Evolutionary conservation across 2,113 vertebrate species (phyloP).

Genomic region (Pangasianodon hypophthalmus): DNA sequence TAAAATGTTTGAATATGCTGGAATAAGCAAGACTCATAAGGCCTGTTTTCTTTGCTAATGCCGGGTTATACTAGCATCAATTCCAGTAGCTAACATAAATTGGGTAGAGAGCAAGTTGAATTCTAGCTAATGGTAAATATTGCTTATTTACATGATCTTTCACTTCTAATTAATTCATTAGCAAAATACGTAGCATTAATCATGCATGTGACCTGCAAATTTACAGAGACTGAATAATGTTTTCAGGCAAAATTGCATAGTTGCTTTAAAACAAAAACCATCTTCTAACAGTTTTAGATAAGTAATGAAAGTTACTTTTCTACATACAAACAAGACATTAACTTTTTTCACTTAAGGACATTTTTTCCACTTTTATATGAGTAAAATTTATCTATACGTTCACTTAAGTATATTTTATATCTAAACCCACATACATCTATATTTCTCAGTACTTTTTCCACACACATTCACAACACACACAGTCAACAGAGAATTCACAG

Average conservation of each 20-base stretch:
- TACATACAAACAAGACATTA: background rate
- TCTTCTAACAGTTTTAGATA: background rate
- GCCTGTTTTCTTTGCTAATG: background rate
- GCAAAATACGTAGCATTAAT: background rate
- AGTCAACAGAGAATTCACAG: background rate
- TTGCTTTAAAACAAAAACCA: background rate
- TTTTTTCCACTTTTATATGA: background rate
- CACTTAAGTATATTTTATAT: background rate
- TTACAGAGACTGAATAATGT: background rate
- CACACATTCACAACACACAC: conserved; percentile 14
- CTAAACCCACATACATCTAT: background rate
- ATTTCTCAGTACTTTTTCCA: background rate
- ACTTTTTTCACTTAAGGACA: background rate
- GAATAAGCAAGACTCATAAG: background rate
- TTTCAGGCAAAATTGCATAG: background rate
- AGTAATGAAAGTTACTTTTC: background rate
- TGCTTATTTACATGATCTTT: background rate
- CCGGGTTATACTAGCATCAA: background rate
- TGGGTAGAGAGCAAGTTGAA: background rate
- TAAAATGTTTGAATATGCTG: background rate
- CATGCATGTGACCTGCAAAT: background rate
- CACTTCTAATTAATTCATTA: background rate
- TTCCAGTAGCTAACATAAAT: background rate
- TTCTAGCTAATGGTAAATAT: background rate
- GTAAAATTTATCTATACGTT: background rate